Conservation (phyloP, 2,113 vertebrate genomes). For the Myiozetetes cayanensis region DNA sequence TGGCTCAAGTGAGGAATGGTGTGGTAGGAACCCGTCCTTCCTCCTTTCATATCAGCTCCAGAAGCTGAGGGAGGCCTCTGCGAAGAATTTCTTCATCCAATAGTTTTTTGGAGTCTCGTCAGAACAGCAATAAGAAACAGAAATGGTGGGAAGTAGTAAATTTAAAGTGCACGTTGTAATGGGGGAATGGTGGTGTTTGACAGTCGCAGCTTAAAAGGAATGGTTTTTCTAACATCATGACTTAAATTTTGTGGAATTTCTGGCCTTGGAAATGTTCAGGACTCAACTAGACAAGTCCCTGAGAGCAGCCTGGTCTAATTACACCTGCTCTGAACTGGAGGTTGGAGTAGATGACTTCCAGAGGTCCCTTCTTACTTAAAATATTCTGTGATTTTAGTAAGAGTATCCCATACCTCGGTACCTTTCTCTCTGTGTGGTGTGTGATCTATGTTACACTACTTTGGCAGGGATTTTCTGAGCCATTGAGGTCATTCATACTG, state of each 20-base stretch:
- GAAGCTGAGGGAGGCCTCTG: background rate
- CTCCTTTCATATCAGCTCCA: background rate
- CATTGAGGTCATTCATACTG: background rate
- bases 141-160: background rate
- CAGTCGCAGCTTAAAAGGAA: background rate
- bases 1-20: background rate
- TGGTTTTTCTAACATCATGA: background rate
- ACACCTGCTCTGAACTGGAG: background rate
- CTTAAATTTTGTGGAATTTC: background rate
- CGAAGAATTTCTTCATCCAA: background rate
- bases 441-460: background rate
- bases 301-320: background rate
- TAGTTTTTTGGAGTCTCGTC: background rate
- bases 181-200: background rate
- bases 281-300: background rate
- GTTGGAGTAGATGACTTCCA: background rate
- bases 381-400: background rate
- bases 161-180: accelerated
- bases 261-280: background rate
- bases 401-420: background rate
- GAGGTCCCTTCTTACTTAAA: background rate
- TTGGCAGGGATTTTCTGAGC: background rate
- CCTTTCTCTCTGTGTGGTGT: background rate
- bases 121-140: background rate
- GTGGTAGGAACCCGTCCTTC: background rate